Conservation (phyloP, 2,113 vertebrate genomes). For the Lophotis ruficrista region DNA sequence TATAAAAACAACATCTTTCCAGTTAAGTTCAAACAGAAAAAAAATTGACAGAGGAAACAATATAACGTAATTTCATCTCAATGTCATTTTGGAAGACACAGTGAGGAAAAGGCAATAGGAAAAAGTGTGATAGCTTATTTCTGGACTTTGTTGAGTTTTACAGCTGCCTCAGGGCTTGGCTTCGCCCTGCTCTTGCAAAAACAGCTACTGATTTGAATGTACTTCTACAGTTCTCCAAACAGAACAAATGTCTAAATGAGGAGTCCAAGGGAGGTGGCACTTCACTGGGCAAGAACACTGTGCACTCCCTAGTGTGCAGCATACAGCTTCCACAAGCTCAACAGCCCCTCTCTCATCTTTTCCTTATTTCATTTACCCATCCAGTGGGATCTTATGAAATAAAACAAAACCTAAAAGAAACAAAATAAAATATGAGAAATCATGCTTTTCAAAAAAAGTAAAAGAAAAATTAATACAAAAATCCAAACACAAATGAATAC, state of each 20-base stretch:
- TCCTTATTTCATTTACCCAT: constrained; percentile 85
- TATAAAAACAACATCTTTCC: constrained; percentile 67
- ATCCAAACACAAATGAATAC: constrained; percentile 61
- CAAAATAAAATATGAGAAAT: constrained; percentile 84
- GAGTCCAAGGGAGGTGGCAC: constrained; percentile 61
- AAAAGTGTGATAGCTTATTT: constrained; percentile 58
- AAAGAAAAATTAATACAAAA: constrained; percentile 70
- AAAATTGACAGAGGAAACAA: constrained; percentile 39
- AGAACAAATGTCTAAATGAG: constrained; percentile 64
- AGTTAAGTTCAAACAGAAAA: constrained; percentile 56
- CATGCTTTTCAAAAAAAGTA: constrained; percentile 64
- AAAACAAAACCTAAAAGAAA: constrained; percentile 98
- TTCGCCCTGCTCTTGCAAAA: constrained; percentile 57
- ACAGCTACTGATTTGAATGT: constrained; percentile 61
- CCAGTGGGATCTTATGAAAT: constrained; percentile 96
- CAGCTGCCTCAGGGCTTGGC: constrained; percentile 66
- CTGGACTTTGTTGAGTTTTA: constrained; percentile 67
- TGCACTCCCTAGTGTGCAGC: constrained; percentile 73
- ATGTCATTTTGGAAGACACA: constrained; percentile 49
- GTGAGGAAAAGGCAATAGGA: not conserved
- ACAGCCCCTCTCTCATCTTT: constrained; percentile 78
- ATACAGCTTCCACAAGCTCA: constrained; percentile 75
- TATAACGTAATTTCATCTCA: constrained; percentile 23
- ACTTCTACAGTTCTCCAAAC: constrained; percentile 56
- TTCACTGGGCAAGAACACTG: constrained; percentile 69